Percentiles rank a stretch among this genome's conserved stretches.
Evolutionary conservation across 2,888 invertebrate genomes (phyloP).

Genomic region (Mythimna albipuncta): DNA sequence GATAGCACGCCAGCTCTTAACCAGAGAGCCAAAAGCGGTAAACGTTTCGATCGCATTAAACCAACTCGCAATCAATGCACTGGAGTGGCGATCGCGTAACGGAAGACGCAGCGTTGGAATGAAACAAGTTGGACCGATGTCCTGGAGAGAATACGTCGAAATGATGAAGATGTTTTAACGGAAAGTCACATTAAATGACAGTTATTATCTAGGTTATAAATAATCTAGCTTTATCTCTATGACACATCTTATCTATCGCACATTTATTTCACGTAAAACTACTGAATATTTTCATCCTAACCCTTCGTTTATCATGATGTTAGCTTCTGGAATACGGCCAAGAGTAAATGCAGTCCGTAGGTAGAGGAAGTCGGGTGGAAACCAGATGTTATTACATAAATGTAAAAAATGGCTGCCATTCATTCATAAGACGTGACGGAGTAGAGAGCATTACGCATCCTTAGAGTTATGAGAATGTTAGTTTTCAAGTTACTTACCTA

Average conservation of each 20-base stretch:
- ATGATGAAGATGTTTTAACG: background rate
- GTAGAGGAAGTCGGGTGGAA: constrained; percentile 12
- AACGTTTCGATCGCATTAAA: too few species aligned
- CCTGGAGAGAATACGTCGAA: too few species aligned
- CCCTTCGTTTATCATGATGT: background rate
- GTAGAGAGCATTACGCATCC: background rate
- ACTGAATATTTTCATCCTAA: background rate
- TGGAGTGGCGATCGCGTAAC: too few species aligned
- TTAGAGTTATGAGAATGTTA: background rate
- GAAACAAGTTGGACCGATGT: too few species aligned
- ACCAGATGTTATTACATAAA: constrained; percentile 23
- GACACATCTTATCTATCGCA: constrained; percentile 24
- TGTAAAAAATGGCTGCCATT: constrained; percentile 39
- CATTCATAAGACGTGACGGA: constrained; percentile 9
- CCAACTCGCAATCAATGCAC: too few species aligned
- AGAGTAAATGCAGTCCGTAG: constrained; percentile 9
- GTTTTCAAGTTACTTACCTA: too few species aligned
- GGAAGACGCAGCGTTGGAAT: too few species aligned
- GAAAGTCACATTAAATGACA: constrained; percentile 23
- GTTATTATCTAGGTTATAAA: constrained; percentile 33
- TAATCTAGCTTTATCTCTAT: constrained; percentile 8
- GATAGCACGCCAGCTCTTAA: too few species aligned
- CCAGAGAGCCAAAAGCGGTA: too few species aligned
- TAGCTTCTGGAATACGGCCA: constrained; percentile 28
- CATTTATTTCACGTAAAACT: background rate